A percentile compares a stretch with the other conserved stretches of the same genome.
Evolutionary conservation across 2,797 vertebrate species (phyloP).

Genomic region (Cercopithecus hamlyni): DNA sequence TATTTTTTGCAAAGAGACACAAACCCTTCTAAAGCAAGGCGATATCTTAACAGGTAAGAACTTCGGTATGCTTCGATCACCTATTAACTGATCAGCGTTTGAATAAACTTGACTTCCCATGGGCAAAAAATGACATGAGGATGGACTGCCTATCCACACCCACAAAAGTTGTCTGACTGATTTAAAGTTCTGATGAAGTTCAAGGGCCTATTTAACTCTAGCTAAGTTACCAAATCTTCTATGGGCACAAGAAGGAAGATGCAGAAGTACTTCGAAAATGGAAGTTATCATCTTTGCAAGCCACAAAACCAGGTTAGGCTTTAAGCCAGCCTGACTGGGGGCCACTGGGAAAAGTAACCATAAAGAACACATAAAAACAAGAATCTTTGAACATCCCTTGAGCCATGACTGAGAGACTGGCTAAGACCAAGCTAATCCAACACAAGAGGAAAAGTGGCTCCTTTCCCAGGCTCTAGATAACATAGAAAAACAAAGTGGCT

Average conservation of each 20-base stretch:
- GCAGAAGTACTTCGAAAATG: neutral
- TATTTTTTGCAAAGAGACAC: neutral
- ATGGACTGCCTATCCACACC: neutral
- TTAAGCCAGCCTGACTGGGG: neutral
- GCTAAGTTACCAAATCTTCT: neutral
- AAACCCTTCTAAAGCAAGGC: neutral
- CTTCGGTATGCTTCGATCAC: neutral
- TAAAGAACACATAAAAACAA: constrained; percentile 26
- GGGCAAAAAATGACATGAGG: constrained; percentile 26
- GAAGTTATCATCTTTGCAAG: constrained; percentile 37
- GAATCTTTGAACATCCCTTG: neutral
- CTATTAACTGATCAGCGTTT: constrained; percentile 10
- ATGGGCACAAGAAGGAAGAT: neutral
- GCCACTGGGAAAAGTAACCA: constrained; percentile 35
- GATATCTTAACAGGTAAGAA: neutral
- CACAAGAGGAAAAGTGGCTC: neutral
- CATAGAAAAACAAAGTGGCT: neutral
- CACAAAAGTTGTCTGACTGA: constrained; percentile 21
- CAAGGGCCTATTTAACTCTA: neutral
- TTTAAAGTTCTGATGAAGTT: constrained; percentile 24
- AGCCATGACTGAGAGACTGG: neutral
- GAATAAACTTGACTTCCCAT: constrained; percentile 10
- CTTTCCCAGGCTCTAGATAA: neutral
- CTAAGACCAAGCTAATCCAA: neutral
- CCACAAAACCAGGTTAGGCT: constrained; percentile 21